Percentiles rank a stretch among this genome's conserved stretches.
These are phyloP conservation scores for Unio pictorum DNA, from an alignment of 2,888 invertebrate genomes.

Conservation along the genomic window DNA sequence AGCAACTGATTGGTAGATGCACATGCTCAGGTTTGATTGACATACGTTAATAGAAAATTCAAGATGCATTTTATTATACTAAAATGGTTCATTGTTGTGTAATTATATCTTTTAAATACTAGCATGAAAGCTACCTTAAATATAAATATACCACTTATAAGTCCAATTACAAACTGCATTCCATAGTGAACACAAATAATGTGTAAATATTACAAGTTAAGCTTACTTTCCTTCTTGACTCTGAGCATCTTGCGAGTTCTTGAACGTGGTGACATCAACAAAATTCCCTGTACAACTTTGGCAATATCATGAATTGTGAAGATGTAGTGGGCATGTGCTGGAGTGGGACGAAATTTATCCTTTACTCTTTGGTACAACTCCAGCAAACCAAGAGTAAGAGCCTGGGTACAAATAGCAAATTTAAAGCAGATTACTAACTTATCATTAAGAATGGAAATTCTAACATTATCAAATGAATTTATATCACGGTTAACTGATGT, in stretches of 20 bases:
- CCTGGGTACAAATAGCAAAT: constrained; percentile 36
- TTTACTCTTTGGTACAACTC: constrained; percentile 61
- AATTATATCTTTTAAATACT: neutral
- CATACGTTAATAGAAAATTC: no score
- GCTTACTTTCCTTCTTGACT: constrained; percentile 44
- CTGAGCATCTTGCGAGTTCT: constrained; percentile 54
- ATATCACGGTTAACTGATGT: no score
- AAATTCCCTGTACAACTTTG: constrained; percentile 64
- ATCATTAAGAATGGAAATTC: no score
- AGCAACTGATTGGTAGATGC: no score
- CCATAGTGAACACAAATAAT: no score
- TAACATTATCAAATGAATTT: no score
- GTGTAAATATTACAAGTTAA: neutral
- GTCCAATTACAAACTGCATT: no score
- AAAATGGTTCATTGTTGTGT: neutral
- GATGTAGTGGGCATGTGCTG: constrained; percentile 64
- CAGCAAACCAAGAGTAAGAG: constrained; percentile 59
- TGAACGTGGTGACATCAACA: constrained; percentile 66
- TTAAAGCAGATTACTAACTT: no score
- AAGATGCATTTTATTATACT: neutral
- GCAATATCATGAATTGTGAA: constrained; percentile 67
- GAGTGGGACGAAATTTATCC: constrained; percentile 64
- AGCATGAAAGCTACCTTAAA: no score
- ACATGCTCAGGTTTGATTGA: no score
- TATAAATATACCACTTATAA: no score